A percentile compares a stretch with the other conserved stretches of the same genome.
These are phyloP conservation scores for Dryoscopus gambensis DNA, from an alignment of 2,113 vertebrate species.

Conservation along the genomic window DNA sequence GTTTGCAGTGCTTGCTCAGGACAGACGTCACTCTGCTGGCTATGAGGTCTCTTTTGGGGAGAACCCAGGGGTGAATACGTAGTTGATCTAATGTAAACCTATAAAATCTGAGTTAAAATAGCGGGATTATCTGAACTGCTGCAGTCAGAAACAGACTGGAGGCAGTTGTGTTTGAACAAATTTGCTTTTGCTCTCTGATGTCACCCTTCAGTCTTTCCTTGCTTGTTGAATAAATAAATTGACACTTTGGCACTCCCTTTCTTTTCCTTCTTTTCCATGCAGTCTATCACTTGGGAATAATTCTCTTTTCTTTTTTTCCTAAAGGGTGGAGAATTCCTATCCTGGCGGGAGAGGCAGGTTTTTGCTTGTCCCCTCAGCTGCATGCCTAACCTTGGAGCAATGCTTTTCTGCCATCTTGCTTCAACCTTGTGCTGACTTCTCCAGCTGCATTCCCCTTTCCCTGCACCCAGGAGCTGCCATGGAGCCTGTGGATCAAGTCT, in stretches of 20 bases:
- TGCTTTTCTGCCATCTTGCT: not conserved
- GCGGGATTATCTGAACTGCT: not conserved
- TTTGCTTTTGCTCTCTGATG: not conserved
- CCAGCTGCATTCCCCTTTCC: not conserved
- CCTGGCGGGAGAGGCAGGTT: conserved; percentile 45
- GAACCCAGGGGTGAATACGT: not conserved
- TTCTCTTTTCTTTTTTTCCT: not conserved
- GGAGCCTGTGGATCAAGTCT: not conserved
- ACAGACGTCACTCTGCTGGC: not conserved
- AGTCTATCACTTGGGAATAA: conserved; percentile 1
- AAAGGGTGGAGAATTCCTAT: conserved; percentile 44
- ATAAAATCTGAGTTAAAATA: not conserved
- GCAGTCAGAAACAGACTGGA: not conserved
- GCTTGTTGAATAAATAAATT: not conserved
- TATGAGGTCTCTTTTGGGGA: not conserved
- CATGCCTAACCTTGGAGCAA: not conserved
- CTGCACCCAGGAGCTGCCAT: not conserved
- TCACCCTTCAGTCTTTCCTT: not conserved
- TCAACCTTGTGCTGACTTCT: not conserved
- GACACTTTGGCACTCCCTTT: not conserved
- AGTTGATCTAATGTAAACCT: not conserved
- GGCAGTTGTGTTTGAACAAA: not conserved
- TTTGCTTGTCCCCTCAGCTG: conserved; percentile 39
- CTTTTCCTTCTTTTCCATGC: not conserved
- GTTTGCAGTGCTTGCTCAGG: not conserved